These are phyloP conservation scores for Hippocampus mohnikei DNA, from an alignment of 2,113 vertebrate species.

Conservation along the genomic window DNA sequence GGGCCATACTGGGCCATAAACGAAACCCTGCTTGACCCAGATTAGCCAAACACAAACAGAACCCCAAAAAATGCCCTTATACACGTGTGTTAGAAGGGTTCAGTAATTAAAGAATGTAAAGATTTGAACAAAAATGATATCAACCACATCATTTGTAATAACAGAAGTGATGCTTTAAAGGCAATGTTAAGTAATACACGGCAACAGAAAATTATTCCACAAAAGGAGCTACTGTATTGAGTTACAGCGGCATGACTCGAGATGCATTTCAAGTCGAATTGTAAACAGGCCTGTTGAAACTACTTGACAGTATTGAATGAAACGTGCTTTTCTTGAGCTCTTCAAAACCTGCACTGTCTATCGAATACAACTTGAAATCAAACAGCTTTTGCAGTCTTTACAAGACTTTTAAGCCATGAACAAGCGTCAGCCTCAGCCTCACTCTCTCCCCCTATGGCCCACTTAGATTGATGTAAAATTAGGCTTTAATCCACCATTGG, in stretches of 20 bases:
- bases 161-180: neutral
- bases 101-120: neutral
- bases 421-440: slow-evolving; percentile 44
- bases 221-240: neutral
- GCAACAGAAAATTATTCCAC: neutral
- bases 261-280: slow-evolving; percentile 12
- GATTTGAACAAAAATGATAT: neutral
- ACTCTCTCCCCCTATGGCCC: slow-evolving; percentile 57
- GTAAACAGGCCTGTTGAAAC: slow-evolving; percentile 13
- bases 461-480: slow-evolving; percentile 70
- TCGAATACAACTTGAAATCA: slow-evolving; percentile 51
- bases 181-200: neutral
- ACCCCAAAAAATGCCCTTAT: neutral
- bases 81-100: neutral
- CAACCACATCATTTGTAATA: neutral
- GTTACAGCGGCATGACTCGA: neutral
- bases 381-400: slow-evolving; percentile 42
- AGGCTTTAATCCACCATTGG: slow-evolving; percentile 63
- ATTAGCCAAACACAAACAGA: neutral
- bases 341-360: slow-evolving; percentile 38
- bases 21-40: neutral
- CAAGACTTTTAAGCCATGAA: slow-evolving; percentile 63
- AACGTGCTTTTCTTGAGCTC: slow-evolving; percentile 28
- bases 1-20: slow-evolving; percentile 6
- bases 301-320: slow-evolving; percentile 28